Evolutionary conservation across 2,888 invertebrate species (phyloP), one percentile per base, ranked within the genome.

Genomic region (Liposcelis brunnea): DNA sequence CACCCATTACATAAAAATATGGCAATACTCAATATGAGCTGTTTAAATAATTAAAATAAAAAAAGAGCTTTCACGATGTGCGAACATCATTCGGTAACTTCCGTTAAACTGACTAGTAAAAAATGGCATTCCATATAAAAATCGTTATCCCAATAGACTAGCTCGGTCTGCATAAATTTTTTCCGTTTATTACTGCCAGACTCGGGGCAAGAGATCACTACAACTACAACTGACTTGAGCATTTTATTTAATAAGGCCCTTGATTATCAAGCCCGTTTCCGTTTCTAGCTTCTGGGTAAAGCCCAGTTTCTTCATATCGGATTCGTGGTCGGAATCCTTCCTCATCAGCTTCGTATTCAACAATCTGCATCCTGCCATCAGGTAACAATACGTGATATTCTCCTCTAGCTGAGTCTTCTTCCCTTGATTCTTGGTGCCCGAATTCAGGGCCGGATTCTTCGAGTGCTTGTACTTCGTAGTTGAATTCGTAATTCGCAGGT

Each of bases 341-440:
- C 8, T 67, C 68, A 31, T 74, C 75, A 5, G 75, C 76, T 47
- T 73, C 68, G 54, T 76, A 76, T 52, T 74, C 74, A 2, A 76
- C 75, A 18, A 72, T 69, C 58, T 75, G 75, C 54, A 69, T 73
- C 46, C 75, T 65, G 2, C 76, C 76, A 50, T 76, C 75, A 0
- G 76, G 75, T 44, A 76, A 62, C 34, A 75, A 60, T 32, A 75
- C 75, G 58, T 74, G 72, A 60, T 76, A 78, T 34, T 71, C 72
- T 38, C 77, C 77, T 6, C 70, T 69, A 1, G 76, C 74, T 40
- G 68, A 69, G 51, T 74, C 71, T 45, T 75, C 76, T 54, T 75
- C 73, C 18, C 75, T 63, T 55, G 71, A 71, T 60, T 77, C 75
- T 42, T 69, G 70, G 58, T 77, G 76, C 0, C 75, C 76, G 54